phyloP scores from a whole-genome alignment of 2,888 invertebrate species.

The Aleiodes alternator region DNA sequence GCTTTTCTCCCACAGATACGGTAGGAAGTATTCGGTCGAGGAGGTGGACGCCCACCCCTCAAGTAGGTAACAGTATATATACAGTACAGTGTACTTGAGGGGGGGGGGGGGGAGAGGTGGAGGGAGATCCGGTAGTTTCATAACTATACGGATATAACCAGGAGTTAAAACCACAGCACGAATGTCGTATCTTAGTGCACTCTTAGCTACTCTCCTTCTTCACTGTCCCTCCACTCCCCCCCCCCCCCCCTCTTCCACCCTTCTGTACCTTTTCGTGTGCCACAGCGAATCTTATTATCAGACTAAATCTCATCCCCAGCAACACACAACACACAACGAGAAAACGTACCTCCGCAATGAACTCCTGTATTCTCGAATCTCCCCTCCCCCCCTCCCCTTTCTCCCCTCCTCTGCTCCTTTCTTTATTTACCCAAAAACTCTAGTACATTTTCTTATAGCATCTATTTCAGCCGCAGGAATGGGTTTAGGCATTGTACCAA shows the following conservation, averaged over 20 bases:
- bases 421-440: conserved; percentile 29
- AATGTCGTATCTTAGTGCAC: conserved; percentile 73
- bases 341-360: conserved; percentile 55
- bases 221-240: conserved; percentile 40
- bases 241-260: conserved; percentile 49
- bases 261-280: conserved; percentile 52
- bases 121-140: conserved; percentile 69
- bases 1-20: conserved; percentile 53
- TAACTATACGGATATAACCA: conserved; percentile 71
- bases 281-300: conserved; percentile 72
- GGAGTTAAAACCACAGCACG: conserved; percentile 74
- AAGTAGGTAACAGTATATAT: conserved; percentile 2
- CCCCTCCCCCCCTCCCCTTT: not conserved
- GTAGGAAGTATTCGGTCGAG: conserved; percentile 48
- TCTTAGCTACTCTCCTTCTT: conserved; percentile 49
- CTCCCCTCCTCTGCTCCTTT: not conserved
- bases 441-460: conserved; percentile 49
- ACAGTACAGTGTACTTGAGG: not conserved
- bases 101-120: not conserved
- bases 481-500: conserved; percentile 54
- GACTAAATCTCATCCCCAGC: conserved; percentile 67
- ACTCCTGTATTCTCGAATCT: conserved; percentile 40
- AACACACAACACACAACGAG: conserved; percentile 60
- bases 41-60: conserved; percentile 23
- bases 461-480: conserved; percentile 36